Conservation (phyloP, 2,113 vertebrate genomes). For the Cyanoliseus patagonus region DNA sequence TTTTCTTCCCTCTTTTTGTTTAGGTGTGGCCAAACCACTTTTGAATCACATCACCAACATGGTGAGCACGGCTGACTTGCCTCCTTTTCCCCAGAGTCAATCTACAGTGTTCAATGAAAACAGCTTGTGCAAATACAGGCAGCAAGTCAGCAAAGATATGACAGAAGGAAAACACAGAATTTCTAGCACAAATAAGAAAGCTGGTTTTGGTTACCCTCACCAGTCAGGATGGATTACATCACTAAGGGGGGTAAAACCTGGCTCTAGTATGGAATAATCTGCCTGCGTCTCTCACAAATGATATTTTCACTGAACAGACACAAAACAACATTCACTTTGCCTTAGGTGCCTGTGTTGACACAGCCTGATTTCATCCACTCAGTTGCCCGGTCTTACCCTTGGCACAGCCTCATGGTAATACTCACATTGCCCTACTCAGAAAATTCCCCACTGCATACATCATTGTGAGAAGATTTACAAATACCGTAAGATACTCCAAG, state of each 20-base stretch:
- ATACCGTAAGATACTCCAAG: not conserved
- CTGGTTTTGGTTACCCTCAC: not conserved
- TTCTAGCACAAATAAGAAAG: not conserved
- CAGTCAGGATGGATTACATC: not conserved
- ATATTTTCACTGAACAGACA: not conserved
- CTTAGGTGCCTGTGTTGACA: not conserved
- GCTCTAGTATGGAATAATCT: not conserved
- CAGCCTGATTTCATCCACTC: not conserved
- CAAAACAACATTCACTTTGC: not conserved
- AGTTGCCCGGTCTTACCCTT: not conserved
- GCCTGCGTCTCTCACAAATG: not conserved
- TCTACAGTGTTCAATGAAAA: not conserved
- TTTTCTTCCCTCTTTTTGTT: slow-evolving; percentile 43
- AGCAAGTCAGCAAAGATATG: not conserved
- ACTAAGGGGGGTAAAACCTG: not conserved
- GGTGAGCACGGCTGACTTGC: not conserved
- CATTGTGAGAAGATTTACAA: not conserved
- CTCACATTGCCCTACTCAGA: not conserved
- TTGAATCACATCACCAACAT: slow-evolving; percentile 43
- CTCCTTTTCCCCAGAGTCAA: not conserved
- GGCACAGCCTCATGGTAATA: not conserved
- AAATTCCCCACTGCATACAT: not conserved
- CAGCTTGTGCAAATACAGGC: not conserved
- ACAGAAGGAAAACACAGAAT: not conserved
- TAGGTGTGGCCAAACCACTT: slow-evolving; percentile 45